Conservation (phyloP, 2,113 vertebrate species). For the Pelvicachromis taeniatus region DNA sequence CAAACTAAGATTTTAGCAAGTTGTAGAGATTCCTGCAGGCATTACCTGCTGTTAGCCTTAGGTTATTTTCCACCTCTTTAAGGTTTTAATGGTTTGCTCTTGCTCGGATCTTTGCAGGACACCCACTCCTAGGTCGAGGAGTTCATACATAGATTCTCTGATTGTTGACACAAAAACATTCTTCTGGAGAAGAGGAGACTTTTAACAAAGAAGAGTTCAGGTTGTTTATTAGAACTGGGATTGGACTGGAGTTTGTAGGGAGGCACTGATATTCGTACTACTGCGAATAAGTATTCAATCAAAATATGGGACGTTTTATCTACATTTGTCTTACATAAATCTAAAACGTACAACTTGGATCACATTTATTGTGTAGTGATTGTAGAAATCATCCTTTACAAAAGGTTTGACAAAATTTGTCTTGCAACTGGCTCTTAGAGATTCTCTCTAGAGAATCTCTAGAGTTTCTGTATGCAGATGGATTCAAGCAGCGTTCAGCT, state of each 20-base stretch:
- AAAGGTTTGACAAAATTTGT: background rate
- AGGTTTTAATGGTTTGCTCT: background rate
- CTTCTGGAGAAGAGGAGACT: background rate
- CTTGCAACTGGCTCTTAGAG: background rate
- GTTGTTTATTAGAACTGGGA: background rate
- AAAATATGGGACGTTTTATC: background rate
- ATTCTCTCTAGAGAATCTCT: too few species aligned
- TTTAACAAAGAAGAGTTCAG: background rate
- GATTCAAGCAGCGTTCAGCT: constrained; percentile 4
- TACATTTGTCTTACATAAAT: background rate
- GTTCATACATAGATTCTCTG: background rate
- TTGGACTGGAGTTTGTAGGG: background rate
- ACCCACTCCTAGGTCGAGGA: background rate
- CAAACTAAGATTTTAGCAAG: background rate
- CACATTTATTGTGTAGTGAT: background rate
- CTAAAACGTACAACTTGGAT: background rate
- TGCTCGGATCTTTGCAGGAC: background rate
- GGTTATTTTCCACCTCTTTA: background rate
- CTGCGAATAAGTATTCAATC: background rate
- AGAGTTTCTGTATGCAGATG: background rate
- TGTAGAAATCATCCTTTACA: background rate
- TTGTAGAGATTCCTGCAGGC: background rate
- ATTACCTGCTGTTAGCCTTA: background rate
- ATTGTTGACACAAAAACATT: background rate
- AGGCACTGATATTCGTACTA: background rate